Conservation (phyloP, 2,888 invertebrate genomes). For the Clistopyga incitator region DNA sequence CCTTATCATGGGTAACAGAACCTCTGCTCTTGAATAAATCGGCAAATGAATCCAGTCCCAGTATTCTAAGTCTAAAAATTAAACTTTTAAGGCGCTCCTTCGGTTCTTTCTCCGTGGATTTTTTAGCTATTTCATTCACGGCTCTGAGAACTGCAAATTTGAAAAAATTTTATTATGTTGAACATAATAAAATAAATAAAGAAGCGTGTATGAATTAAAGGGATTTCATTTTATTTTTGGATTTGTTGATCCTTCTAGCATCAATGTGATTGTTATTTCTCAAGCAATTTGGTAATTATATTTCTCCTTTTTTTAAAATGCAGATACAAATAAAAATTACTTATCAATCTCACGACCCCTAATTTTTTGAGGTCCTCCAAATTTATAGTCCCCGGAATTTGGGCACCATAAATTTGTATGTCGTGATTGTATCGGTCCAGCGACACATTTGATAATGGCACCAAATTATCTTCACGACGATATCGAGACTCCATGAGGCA, state of each 20-base stretch:
- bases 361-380: conserved; percentile 94
- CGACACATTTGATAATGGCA: background rate
- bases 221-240: too few species aligned
- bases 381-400: conserved; percentile 90
- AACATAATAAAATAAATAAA: conserved; percentile 3
- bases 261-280: too few species aligned
- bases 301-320: too few species aligned
- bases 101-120: conserved; percentile 86
- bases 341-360: conserved; percentile 87
- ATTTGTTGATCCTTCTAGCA: too few species aligned
- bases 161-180: background rate
- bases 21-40: conserved; percentile 87
- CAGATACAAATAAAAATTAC: conserved; percentile 9
- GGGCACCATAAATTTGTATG: conserved; percentile 91
- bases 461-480: background rate
- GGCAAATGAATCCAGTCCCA: conserved; percentile 88
- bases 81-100: conserved; percentile 89
- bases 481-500: background rate
- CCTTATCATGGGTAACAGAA: conserved; percentile 85
- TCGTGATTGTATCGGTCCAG: conserved; percentile 86
- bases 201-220: too few species aligned
- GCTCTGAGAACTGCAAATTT: conserved; percentile 87
- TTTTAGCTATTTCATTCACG: conserved; percentile 88
- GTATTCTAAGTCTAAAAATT: conserved; percentile 87
- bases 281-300: too few species aligned